phyloP scores from a whole-genome alignment of 2,797 vertebrate genomes.

The Hybognathus amarus region DNA sequence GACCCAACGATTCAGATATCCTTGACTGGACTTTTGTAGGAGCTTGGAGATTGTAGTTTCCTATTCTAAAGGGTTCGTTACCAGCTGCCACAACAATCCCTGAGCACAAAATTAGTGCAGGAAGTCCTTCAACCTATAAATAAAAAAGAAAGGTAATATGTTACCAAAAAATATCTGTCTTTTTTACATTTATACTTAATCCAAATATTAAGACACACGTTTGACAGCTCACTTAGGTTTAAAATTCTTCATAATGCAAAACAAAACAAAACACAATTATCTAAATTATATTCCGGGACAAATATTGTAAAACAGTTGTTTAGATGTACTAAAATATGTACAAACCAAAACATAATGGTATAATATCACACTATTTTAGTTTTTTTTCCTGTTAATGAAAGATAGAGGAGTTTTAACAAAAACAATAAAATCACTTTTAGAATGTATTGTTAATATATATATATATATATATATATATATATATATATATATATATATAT shows the following conservation, averaged over 20 bases:
- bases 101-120: slow-evolving; percentile 84
- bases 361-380: neutral
- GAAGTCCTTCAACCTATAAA: slow-evolving; percentile 85
- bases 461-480: no score
- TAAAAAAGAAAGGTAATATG: neutral
- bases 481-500: no score
- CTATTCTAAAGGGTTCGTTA: slow-evolving; percentile 88
- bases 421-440: neutral
- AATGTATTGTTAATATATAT: neutral
- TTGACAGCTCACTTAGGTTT: neutral
- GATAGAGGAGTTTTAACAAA: neutral
- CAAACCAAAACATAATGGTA: neutral
- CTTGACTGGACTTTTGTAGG: slow-evolving; percentile 73
- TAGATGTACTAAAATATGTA: neutral
- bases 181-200: neutral
- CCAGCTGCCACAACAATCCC: slow-evolving; percentile 90
- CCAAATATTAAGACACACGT: neutral
- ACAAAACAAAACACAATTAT: neutral
- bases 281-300: neutral
- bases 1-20: slow-evolving; percentile 74
- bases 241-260: neutral
- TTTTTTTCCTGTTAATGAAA: neutral
- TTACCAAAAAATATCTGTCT: neutral
- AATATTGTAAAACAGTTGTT: neutral
- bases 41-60: slow-evolving; percentile 80